phyloP scores from a whole-genome alignment of 2,113 vertebrate species.

The Rhagologus leucostigma region DNA sequence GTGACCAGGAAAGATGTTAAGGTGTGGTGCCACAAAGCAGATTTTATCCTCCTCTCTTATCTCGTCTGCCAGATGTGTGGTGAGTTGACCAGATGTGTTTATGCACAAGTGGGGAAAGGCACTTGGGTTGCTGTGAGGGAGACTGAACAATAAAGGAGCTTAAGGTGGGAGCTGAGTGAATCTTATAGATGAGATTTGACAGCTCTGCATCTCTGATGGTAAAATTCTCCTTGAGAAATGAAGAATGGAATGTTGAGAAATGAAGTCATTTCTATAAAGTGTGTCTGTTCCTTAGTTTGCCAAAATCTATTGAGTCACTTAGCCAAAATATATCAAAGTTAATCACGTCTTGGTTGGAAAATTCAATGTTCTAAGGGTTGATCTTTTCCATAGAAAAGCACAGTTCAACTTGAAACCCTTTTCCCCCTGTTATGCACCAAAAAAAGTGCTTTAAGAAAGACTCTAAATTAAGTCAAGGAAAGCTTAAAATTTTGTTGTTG shows the following conservation, averaged over 20 bases:
- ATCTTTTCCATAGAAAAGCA: neutral
- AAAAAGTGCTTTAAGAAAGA: neutral
- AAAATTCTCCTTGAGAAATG: neutral
- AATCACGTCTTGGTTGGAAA: neutral
- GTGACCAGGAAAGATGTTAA: rapidly evolving
- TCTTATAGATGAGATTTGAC: neutral
- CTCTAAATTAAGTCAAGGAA: neutral
- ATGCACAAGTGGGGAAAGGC: neutral
- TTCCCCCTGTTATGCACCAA: neutral
- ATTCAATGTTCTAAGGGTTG: neutral
- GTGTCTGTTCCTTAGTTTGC: neutral
- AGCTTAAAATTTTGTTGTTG: neutral
- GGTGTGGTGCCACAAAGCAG: neutral
- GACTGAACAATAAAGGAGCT: neutral
- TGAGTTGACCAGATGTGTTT: neutral
- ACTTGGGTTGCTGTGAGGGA: neutral
- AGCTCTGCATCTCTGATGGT: neutral
- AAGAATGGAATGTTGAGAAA: neutral
- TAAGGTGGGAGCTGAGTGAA: neutral
- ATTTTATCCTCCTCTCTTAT: neutral
- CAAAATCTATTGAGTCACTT: neutral
- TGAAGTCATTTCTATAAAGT: rapidly evolving
- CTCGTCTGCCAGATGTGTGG: neutral
- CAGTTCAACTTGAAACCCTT: neutral
- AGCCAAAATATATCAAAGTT: neutral